Conservation (phyloP, 2,113 vertebrate genomes). For the Trogon melanurus region DNA sequence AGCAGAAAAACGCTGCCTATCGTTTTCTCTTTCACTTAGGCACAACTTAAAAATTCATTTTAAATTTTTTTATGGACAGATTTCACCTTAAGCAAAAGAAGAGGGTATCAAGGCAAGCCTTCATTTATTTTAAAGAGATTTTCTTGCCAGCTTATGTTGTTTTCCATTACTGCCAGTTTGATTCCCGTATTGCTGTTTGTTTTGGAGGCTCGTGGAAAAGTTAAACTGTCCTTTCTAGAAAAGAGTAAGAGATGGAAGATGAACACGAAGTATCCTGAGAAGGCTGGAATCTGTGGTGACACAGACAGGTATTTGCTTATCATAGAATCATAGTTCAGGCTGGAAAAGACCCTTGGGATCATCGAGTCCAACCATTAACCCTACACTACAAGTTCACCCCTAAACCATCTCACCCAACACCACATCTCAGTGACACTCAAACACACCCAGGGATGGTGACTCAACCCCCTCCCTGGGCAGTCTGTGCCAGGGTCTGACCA, state of each 20-base stretch:
- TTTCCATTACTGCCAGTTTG: background rate
- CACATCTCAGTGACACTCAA: too few species aligned
- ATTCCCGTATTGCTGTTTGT: background rate
- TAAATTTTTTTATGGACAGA: background rate
- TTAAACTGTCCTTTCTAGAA: background rate
- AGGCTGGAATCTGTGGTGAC: background rate
- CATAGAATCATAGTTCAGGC: too few species aligned
- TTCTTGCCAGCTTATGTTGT: background rate
- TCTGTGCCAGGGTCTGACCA: too few species aligned
- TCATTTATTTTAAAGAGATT: background rate
- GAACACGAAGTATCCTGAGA: background rate
- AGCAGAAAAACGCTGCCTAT: background rate
- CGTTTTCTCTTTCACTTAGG: accelerated
- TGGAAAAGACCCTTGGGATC: too few species aligned
- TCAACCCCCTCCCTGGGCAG: too few species aligned
- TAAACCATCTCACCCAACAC: too few species aligned
- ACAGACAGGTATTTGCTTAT: too few species aligned
- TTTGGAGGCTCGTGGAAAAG: background rate
- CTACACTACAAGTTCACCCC: too few species aligned
- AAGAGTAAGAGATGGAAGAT: background rate
- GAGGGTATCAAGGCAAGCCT: background rate
- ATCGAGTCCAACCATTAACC: too few species aligned
- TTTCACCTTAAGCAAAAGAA: background rate
- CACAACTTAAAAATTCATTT: background rate
- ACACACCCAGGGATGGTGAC: too few species aligned